Base-by-base conservation (phyloP, 2,113 vertebrate genomes). In the Amphilophus citrinellus region DNA sequence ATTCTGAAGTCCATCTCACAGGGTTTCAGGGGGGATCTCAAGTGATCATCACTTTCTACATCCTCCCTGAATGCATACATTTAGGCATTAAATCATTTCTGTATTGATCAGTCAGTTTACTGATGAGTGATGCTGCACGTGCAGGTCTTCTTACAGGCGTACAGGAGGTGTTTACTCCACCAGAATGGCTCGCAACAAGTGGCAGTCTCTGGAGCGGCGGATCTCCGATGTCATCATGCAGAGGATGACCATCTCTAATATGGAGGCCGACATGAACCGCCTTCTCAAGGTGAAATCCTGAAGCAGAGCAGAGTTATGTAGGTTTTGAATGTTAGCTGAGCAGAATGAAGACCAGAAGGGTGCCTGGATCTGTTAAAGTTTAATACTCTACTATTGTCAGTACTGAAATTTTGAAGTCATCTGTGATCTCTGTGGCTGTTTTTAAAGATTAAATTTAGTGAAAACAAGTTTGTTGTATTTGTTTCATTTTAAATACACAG, bases 201-300 rank as follows among this genome's bases (percentile, higher is more conserved):
- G 98, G 98, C 98, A 99, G 91, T 91, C 97, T 8, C 96, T 99
- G 61, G 98, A 99, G 86, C 97, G 98, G 2, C 96, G 97, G 44
- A 96, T 99, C 85, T 96, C 97, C 0, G 98, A 99, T 30, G 96
- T 99, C 57, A 97, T 99, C 90, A 99, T 99, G 98, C 98, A 99
- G 92, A 97, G 95, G 85, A 98, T 99, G 98, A 99, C 98, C 56
- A 98, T 99, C 93, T 98, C 98, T 88, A 99, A 99, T 84, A 99
- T 99, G 98, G 98, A 99, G 92, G 92, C 97, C 0, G 98, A 99
- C 88, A 99, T 99, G 98, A 98, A 99, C 93, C 96, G 98, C 76
- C 94, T 99, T 8, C 97, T 99, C 35, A 98, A 97, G 97, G 98
- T 99, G 83, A 82, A 27, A 17, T 42, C 27, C 20, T 53, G 20